Percentiles rank a stretch among this genome's conserved stretches.
Evolutionary conservation across 2,888 invertebrate species (phyloP).

Genomic region (Timema cristinae): DNA sequence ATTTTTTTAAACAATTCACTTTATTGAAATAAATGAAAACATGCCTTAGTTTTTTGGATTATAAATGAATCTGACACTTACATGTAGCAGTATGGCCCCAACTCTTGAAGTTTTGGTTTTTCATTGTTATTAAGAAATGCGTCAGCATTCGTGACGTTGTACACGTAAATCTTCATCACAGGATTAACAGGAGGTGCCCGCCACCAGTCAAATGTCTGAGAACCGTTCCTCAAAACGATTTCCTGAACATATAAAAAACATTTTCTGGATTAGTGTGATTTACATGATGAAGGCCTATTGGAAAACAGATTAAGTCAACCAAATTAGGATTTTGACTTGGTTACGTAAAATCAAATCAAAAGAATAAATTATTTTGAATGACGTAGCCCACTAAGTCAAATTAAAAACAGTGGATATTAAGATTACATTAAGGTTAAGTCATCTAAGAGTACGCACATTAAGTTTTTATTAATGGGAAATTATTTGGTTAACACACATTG

Average conservation of each 20-base stretch:
- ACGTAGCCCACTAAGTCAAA: no score
- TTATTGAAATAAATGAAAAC: background rate
- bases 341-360: no score
- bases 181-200: conserved; percentile 79
- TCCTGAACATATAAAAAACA: conserved; percentile 54
- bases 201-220: conserved; percentile 84
- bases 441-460: no score
- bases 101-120: conserved; percentile 77
- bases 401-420: no score
- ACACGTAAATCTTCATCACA: conserved; percentile 73
- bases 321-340: no score
- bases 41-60: background rate
- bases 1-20: no score
- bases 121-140: conserved; percentile 82
- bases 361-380: no score
- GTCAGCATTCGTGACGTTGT: conserved; percentile 87
- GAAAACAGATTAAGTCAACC: no score
- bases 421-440: no score
- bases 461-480: no score
- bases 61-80: conserved; percentile 49
- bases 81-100: conserved; percentile 85
- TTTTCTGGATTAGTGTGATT: background rate
- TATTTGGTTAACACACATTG: no score
- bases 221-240: conserved; percentile 70
- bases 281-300: no score